Evolutionary conservation across 2,888 invertebrate species (phyloP).

Genomic region (Mythimna loreyi): DNA sequence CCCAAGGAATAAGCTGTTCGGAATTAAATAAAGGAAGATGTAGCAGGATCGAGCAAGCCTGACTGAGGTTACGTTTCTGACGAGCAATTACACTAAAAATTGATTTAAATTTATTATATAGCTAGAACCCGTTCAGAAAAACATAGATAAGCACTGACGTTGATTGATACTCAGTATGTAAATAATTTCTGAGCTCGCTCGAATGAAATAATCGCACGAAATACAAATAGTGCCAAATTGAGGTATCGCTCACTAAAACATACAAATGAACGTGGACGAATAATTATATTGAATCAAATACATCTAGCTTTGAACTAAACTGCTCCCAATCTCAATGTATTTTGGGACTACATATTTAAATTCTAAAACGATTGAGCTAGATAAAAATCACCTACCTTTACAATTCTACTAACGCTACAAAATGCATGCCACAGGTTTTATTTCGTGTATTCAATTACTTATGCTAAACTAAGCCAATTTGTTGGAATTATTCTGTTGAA

Average conservation of each 20-base stretch:
- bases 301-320: conserved; percentile 13
- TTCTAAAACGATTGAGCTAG: conserved; percentile 19
- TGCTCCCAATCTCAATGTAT: conserved; percentile 3
- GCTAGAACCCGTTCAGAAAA: conserved; percentile 7
- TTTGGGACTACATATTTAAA: conserved; percentile 13
- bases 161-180: conserved; percentile 45
- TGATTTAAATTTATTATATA: conserved; percentile 10
- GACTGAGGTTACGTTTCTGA: background rate
- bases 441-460: conserved; percentile 43
- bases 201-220: conserved; percentile 16
- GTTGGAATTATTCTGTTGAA: conserved; percentile 36
- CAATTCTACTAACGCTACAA: background rate
- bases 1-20: background rate
- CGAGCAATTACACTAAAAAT: conserved; percentile 8
- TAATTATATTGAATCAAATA: conserved; percentile 25
- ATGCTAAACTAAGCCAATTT: conserved; percentile 19
- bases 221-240: conserved; percentile 32
- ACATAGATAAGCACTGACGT: conserved; percentile 38
- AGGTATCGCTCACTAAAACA: conserved; percentile 16
- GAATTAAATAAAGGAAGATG: background rate
- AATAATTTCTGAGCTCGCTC: conserved; percentile 22
- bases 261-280: conserved; percentile 11
- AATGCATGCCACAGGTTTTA: conserved; percentile 29
- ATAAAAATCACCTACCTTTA: conserved; percentile 9
- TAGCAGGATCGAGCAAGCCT: background rate